phyloP scores from a whole-genome alignment of 2,113 vertebrate genomes.

The Penelope pileata region DNA sequence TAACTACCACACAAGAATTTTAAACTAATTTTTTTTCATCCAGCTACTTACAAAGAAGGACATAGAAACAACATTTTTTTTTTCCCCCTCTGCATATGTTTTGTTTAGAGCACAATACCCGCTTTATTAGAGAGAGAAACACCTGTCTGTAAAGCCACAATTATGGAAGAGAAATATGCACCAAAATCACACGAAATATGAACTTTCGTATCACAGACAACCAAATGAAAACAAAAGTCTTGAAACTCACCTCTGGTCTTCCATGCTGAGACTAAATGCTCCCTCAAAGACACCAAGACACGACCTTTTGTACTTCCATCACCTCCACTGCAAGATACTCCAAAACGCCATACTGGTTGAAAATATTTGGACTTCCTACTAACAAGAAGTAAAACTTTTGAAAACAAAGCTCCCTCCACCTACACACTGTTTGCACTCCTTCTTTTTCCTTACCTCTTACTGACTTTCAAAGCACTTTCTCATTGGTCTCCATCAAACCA shows the following conservation, averaged over 20 bases:
- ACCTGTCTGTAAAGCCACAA: not conserved
- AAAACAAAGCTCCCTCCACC: not conserved
- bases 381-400: not conserved
- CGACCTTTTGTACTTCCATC: not conserved
- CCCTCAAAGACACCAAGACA: rapidly evolving
- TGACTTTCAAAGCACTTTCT: rapidly evolving
- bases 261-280: rapidly evolving
- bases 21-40: not conserved
- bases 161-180: not conserved
- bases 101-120: not conserved
- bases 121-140: not conserved
- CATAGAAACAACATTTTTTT: rapidly evolving
- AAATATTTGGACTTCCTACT: not conserved
- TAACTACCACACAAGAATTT: not conserved
- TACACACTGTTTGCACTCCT: not conserved
- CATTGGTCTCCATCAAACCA: rapidly evolving
- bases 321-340: not conserved
- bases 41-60: not conserved
- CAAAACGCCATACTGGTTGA: not conserved
- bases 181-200: not conserved
- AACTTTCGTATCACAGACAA: not conserved
- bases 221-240: not conserved
- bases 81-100: not conserved
- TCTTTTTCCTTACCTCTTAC: not conserved
- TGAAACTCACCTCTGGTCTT: not conserved